Evolutionary conservation across 2,797 vertebrate genomes (phyloP).

Genomic region (Ctenochaetus hawaiiensis): DNA sequence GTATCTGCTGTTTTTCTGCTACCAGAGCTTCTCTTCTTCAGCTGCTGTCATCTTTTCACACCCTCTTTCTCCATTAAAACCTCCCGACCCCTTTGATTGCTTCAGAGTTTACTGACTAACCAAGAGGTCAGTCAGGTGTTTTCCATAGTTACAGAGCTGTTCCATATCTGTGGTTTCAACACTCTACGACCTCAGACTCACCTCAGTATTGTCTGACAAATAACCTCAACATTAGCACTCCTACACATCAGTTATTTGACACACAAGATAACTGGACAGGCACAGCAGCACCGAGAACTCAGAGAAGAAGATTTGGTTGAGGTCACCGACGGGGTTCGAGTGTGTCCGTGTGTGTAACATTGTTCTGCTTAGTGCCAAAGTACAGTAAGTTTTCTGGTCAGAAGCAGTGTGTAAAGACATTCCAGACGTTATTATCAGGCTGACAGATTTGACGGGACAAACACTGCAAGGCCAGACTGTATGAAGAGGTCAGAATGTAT

Average conservation of each 20-base stretch:
- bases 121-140: constrained; percentile 12
- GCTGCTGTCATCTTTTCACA: neutral
- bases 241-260: constrained; percentile 30
- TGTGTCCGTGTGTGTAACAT: neutral
- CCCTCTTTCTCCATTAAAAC: neutral
- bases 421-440: constrained; percentile 41
- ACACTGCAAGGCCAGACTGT: constrained; percentile 26
- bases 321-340: constrained; percentile 10
- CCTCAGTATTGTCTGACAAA: constrained; percentile 54
- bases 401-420: constrained; percentile 21
- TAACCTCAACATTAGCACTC: constrained; percentile 29
- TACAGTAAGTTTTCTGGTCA: constrained; percentile 39
- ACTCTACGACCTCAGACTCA: constrained; percentile 44
- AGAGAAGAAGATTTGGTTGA: constrained; percentile 3
- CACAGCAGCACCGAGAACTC: constrained; percentile 16
- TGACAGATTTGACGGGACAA: constrained; percentile 21
- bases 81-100: constrained; percentile 43
- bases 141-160: too few species aligned
- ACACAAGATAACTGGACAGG: constrained; percentile 37
- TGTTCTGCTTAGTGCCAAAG: constrained; percentile 19
- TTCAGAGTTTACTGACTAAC: constrained; percentile 43
- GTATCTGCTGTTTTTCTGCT: neutral
- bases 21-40: neutral
- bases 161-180: constrained; percentile 32
- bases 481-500: constrained; percentile 25